Evolutionary conservation across 2,113 vertebrate genomes (phyloP).

Genomic region (Melanocharis versteri): DNA sequence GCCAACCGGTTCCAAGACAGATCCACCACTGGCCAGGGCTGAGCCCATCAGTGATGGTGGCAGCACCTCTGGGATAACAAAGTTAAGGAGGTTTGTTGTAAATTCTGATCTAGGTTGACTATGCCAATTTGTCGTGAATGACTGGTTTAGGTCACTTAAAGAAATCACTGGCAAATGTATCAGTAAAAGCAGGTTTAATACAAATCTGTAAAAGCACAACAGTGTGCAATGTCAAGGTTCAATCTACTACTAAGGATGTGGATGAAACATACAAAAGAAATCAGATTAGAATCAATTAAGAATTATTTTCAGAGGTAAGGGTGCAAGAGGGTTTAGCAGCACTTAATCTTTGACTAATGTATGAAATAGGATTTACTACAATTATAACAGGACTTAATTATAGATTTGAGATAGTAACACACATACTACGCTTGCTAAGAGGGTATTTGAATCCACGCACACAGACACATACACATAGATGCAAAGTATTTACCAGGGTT

Average conservation of each 20-base stretch:
- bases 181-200: neutral
- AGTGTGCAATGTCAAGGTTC: neutral
- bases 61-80: too few species aligned
- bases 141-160: neutral
- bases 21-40: neutral
- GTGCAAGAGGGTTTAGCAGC: neutral
- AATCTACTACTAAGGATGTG: neutral
- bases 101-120: neutral
- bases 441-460: neutral
- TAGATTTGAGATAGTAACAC: neutral
- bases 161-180: neutral
- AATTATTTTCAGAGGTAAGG: neutral
- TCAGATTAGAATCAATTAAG: neutral
- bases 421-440: neutral
- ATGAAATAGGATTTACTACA: neutral
- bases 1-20: accelerated
- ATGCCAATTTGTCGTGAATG: neutral
- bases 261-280: neutral
- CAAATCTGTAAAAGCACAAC: neutral
- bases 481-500: neutral
- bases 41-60: accelerated
- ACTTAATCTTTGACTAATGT: neutral
- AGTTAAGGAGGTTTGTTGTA: neutral
- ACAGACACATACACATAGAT: accelerated
- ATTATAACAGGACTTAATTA: neutral